Evolutionary conservation across 1,140 invertebrate genomes (phyloP).

Genomic region (Acromyrmex echinatior): DNA sequence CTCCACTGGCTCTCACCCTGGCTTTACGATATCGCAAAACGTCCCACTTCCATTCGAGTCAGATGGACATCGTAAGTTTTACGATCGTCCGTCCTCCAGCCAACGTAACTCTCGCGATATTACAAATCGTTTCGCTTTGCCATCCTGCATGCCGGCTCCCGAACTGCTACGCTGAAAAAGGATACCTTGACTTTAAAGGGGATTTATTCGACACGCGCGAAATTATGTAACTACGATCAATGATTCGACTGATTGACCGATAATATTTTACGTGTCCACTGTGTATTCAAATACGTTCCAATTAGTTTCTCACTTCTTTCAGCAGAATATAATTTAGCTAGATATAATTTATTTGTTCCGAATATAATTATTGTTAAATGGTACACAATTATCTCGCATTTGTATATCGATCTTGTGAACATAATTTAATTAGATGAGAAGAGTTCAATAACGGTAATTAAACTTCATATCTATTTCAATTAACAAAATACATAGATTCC

Average conservation of each 20-base stretch:
- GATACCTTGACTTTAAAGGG: not conserved
- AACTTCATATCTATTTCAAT: conserved; percentile 23
- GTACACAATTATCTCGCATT: conserved; percentile 15
- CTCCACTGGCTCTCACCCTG: conserved; percentile 15
- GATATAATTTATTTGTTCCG: conserved; percentile 11
- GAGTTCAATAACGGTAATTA: conserved; percentile 24
- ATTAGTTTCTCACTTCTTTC: conserved; percentile 45
- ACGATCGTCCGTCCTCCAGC: conserved; percentile 74
- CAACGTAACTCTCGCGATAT: conserved; percentile 67
- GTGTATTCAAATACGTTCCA: conserved; percentile 16
- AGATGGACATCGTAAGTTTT: conserved; percentile 76
- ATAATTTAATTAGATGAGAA: conserved; percentile 39
- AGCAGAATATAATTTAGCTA: not conserved
- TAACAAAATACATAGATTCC: conserved; percentile 1
- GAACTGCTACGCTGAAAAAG: not conserved
- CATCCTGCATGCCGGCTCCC: conserved; percentile 5
- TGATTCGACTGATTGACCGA: not conserved
- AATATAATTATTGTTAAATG: conserved; percentile 39
- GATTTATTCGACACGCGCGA: not conserved
- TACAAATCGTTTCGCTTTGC: conserved; percentile 75
- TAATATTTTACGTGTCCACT: not conserved
- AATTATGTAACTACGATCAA: conserved; percentile 1
- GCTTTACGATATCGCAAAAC: conserved; percentile 80
- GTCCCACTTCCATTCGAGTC: conserved; percentile 65
- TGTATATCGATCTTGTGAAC: conserved; percentile 6